Base-by-base conservation (phyloP, 2,888 invertebrate genomes). In the Boloria selene region DNA sequence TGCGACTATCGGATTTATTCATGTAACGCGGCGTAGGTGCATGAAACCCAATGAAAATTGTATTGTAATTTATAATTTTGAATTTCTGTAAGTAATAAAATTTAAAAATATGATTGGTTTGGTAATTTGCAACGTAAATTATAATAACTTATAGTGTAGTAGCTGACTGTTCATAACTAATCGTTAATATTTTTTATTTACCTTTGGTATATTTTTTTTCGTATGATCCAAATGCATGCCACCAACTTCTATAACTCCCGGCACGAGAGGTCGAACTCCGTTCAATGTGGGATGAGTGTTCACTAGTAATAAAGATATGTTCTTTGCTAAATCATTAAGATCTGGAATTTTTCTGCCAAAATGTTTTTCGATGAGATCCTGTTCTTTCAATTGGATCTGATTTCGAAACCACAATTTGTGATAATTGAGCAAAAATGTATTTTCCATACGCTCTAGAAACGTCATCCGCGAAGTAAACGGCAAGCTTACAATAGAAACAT, bases 221-320 rank as follows among this genome's bases (percentile, higher is more conserved):
- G 13, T 18, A n/a, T 4, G 22, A 14, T 14, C n/a, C 44, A 56
- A 45, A 22, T 56, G 56, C 56, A 56, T 56, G 0, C 95, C 95
- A 10, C 94, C 94, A 13, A 94, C 92, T 84, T 94, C 95, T 10
- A 95, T 85, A 0, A 95, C 81, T 26, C 93, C 94, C 0, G 94
- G 93, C 0, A 93, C 75, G 3, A 87, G 74, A 22, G 56, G 56
- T 56, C 44, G 42, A 1, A 45, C 56, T 22, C 56, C 56, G 44
- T 42, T 56, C 7, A 55, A n/a, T 13, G 56, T 45, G 0, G 42
- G 56, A 45, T 56, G 44, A 45, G 14, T 45, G n/a, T 56, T 56
- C 22, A 44, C n/a, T 1, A 56, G n/a, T 1, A 56, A 18, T 4
- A 56, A 45, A 0, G 56, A 56, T 6, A 44, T 56, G 18, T 56